Conservation (phyloP, 2,888 invertebrate genomes). For the Diadegma fenestrale region DNA sequence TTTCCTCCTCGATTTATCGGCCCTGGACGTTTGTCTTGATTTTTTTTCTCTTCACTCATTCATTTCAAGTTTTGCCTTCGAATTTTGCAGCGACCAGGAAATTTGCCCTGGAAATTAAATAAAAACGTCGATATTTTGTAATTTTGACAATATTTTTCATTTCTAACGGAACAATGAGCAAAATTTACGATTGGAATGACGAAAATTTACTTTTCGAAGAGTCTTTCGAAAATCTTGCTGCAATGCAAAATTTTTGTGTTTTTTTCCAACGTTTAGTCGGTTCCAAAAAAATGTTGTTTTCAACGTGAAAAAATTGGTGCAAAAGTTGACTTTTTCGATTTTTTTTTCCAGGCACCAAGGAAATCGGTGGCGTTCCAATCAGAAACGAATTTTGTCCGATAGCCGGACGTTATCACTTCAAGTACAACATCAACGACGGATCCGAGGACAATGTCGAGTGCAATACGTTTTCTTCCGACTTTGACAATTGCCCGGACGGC, state of each 20-base stretch:
- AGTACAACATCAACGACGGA: slow-evolving; percentile 86
- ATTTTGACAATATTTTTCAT: too few relatives aligned
- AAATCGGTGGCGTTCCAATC: slow-evolving; percentile 85
- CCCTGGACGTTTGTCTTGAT: not conserved
- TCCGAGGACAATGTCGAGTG: slow-evolving; percentile 86
- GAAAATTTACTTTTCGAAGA: too few relatives aligned
- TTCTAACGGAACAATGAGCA: too few relatives aligned
- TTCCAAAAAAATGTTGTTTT: too few relatives aligned
- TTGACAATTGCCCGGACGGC: slow-evolving; percentile 88
- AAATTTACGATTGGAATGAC: too few relatives aligned
- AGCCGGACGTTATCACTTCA: slow-evolving; percentile 87
- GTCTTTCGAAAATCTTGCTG: too few relatives aligned
- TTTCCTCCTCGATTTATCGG: slow-evolving; percentile 18
- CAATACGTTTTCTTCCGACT: slow-evolving; percentile 86
- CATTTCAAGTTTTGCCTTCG: not conserved
- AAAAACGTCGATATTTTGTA: too few relatives aligned
- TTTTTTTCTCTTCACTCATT: not conserved
- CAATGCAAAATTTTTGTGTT: too few relatives aligned
- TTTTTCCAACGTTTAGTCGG: too few relatives aligned
- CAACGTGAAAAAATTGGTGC: too few relatives aligned
- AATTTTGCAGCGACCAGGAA: not conserved
- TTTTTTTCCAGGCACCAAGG: slow-evolving; percentile 85
- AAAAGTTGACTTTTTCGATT: too few relatives aligned
- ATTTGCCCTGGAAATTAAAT: too few relatives aligned
- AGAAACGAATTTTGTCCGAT: slow-evolving; percentile 88